Percentiles rank a stretch among this genome's conserved stretches.
Evolutionary conservation across 2,113 vertebrate species (phyloP).

Genomic region (chimpanzee (Pan troglodytes)): NHGRI_mPanTro3-v2.1_pri NC_072410.2:57298001-57298500

Average conservation of each 20-base stretch:
- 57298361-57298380: conserved; percentile 19
- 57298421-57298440: background rate
- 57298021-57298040: conserved; percentile 64
- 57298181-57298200: conserved; percentile 79
- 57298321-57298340: background rate
- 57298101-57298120: conserved; percentile 78
- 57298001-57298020: conserved; percentile 74
- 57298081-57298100: conserved; percentile 77
- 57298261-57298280: conserved; percentile 59
- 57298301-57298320: conserved; percentile 63
- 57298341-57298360: background rate
- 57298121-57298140: conserved; percentile 74
- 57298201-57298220: conserved; percentile 76
- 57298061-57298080: conserved; percentile 72
- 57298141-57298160: conserved; percentile 79
- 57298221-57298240: conserved; percentile 79
- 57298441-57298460: background rate
- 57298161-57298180: conserved; percentile 78
- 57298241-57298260: conserved; percentile 74
- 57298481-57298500: background rate
- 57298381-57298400: conserved; percentile 12
- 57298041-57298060: conserved; percentile 63
- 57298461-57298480: background rate
- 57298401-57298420: background rate
- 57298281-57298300: conserved; percentile 65